Conservation (phyloP, 2,113 vertebrate species). For the Lynx canadensis region DNA sequence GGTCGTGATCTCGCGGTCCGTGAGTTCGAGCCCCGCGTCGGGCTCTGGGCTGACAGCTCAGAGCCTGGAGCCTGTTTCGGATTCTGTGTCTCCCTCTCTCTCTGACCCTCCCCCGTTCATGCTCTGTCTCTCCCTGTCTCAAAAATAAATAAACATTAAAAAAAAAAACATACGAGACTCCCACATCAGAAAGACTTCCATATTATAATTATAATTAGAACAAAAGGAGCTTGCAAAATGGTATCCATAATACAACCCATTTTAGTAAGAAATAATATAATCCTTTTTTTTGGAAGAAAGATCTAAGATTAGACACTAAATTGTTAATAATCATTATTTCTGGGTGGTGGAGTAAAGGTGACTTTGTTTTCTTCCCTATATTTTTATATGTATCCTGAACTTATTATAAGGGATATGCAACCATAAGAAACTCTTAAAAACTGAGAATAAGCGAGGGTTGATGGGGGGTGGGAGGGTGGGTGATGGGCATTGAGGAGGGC, state of each 20-base stretch:
- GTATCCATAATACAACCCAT: neutral
- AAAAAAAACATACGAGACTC: neutral
- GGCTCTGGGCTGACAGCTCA: no score
- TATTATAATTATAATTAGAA: neutral
- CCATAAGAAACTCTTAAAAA: no score
- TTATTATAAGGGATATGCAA: neutral
- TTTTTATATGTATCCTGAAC: neutral
- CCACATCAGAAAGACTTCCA: neutral
- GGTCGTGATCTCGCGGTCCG: no score
- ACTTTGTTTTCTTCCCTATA: neutral
- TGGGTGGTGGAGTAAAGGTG: neutral
- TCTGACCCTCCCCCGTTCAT: no score
- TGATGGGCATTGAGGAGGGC: no score
- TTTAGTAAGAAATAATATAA: slow-evolving; percentile 22
- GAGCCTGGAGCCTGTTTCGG: no score
- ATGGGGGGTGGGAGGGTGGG: no score
- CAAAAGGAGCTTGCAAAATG: neutral
- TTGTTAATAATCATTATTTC: neutral
- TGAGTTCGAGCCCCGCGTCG: no score
- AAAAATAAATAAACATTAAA: no score
- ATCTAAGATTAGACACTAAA: neutral
- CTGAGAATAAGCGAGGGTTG: no score
- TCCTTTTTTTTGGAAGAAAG: slow-evolving; percentile 16
- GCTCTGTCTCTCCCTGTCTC: no score
- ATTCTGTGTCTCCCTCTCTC: no score